Base-by-base conservation (phyloP, 2,113 vertebrate species). In the Terrapene triunguis region DNA sequence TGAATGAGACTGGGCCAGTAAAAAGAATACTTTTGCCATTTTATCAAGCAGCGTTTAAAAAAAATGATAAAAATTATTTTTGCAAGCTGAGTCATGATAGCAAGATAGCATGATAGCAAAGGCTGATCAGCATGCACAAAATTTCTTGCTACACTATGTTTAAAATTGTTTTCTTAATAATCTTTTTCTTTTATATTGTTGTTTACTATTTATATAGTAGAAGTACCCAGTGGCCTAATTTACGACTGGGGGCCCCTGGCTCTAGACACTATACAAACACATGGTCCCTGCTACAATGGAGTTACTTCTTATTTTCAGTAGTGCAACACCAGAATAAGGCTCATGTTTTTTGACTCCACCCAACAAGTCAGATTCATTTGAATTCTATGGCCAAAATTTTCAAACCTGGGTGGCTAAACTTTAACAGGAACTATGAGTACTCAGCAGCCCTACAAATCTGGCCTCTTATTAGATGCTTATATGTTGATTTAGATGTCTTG, bases 391-490 rank as follows among this genome's bases (percentile, higher is more conserved):
- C 57, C 57, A 62, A 62, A 32, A 62, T 62, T 27, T 57, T 7
- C 24, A 89, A 12, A 89, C 76, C 10, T 22, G 3, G 0, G 80
- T 82, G 13, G 17, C 12, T 1, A 51, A 12, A 22, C 27, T 93
- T 93, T 85, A 69, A 57, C 1, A 44, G 22, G 72, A 93, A 78
- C 4, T 5, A 14, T 4, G 7, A 12, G 47, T 4, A 62, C 85
- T 44, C 27, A 72, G 51, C 10, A 84, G 24, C 42, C 17, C 51
- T 51, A n/a, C 27, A 53, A 80, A 62, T 44, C n/a, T 1, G 51
- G 53, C 27, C 7, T 0, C 38, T 22, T 11, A 27, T 53, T n/a
- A 54, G 2, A 1, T 42, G 21, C 5, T 54, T 80, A 4, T 3
- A 7, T 29, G 4, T 25, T 10, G 32, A 19, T 93, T 72, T 65